phyloP scores from a whole-genome alignment of 2,888 invertebrate genomes.

The Leptarthrus brevirostris region DNA sequence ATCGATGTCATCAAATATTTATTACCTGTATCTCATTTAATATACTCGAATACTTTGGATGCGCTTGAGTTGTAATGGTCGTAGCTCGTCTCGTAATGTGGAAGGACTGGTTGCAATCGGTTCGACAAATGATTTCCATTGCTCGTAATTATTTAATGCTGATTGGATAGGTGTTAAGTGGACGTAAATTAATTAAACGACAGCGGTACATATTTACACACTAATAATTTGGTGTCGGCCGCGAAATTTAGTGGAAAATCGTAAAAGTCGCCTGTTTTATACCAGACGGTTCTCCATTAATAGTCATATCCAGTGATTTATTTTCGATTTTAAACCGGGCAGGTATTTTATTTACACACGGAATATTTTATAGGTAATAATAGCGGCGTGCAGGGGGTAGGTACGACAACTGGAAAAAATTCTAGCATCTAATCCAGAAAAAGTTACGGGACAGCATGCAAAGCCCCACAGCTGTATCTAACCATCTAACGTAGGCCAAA shows the following conservation, averaged over 20 bases:
- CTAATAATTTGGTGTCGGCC: constrained; percentile 10
- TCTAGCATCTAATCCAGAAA: constrained; percentile 33
- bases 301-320: constrained; percentile 11
- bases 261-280: constrained; percentile 3
- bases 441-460: constrained; percentile 26
- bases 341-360: not conserved
- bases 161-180: constrained; percentile 38
- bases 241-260: constrained; percentile 36
- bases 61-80: too few species aligned
- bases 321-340: constrained; percentile 3
- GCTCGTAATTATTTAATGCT: constrained; percentile 6
- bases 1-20: constrained; percentile 47
- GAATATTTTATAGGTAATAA: not conserved
- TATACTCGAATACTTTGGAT: constrained; percentile 12
- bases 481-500: not conserved
- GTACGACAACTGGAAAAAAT: not conserved
- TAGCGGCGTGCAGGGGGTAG: not conserved
- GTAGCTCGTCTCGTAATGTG: not conserved
- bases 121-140: not conserved
- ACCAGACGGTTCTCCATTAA: constrained; percentile 1
- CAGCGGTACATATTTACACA: constrained; percentile 18
- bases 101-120: constrained; percentile 2
- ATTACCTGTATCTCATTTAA: constrained; percentile 39
- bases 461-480: constrained; percentile 30
- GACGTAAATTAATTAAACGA: constrained; percentile 29